Evolutionary conservation across 2,888 invertebrate genomes (phyloP).

Genomic region (Cacoxenus indagator): DNA sequence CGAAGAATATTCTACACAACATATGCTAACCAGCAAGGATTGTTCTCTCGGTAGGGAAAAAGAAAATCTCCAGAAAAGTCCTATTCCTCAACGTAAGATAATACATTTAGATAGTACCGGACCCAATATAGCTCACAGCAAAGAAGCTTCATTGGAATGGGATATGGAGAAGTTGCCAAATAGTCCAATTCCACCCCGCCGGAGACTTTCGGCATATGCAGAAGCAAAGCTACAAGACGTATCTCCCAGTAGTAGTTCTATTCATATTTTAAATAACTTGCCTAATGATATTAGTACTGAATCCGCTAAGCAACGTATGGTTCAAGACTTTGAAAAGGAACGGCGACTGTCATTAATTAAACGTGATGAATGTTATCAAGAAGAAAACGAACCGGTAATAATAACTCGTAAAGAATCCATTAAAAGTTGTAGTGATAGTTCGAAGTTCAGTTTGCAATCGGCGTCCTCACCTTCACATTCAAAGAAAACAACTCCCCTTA

Average conservation of each 20-base stretch:
- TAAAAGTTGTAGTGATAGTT: slow-evolving; percentile 46
- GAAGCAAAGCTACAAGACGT: slow-evolving; percentile 35
- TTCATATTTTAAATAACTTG: slow-evolving; percentile 55
- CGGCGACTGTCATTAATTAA: slow-evolving; percentile 63
- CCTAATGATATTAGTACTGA: slow-evolving; percentile 42
- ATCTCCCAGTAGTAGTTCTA: slow-evolving; percentile 48
- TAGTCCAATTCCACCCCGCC: slow-evolving; percentile 60
- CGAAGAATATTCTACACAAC: no score
- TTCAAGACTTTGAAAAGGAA: slow-evolving; percentile 66
- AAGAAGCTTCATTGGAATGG: slow-evolving; percentile 57
- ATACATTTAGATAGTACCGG: slow-evolving; percentile 18
- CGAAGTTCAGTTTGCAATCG: slow-evolving; percentile 44
- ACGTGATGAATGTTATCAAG: slow-evolving; percentile 63
- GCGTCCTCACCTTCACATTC: slow-evolving; percentile 44
- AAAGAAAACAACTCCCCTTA: background rate
- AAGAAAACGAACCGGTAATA: slow-evolving; percentile 32
- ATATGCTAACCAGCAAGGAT: slow-evolving; percentile 46
- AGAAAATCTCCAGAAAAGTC: slow-evolving; percentile 54
- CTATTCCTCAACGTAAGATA: slow-evolving; percentile 57
- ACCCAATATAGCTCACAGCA: slow-evolving; percentile 24
- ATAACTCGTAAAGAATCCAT: slow-evolving; percentile 41
- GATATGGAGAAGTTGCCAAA: slow-evolving; percentile 62
- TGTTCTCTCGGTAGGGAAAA: slow-evolving; percentile 57
- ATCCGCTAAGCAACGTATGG: slow-evolving; percentile 51
- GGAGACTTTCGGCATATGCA: slow-evolving; percentile 23